Percentiles rank a stretch among this genome's conserved stretches.
phyloP scores from a whole-genome alignment of 2,113 vertebrate genomes.

The Neolamprologus ventralis region DNA sequence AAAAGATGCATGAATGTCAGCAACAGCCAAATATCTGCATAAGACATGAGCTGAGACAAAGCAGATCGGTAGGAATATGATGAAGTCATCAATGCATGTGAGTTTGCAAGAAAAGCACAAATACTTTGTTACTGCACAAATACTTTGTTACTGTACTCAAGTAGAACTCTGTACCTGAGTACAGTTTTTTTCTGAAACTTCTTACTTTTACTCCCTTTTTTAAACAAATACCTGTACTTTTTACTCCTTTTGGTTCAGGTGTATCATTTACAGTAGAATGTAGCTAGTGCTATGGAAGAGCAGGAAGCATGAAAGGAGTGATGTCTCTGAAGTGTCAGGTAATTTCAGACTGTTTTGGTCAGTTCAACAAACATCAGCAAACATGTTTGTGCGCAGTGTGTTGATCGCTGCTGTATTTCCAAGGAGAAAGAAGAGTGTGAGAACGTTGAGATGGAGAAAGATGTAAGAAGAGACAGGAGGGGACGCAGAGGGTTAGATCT shows the following conservation, averaged over 20 bases:
- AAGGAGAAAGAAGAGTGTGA: not conserved
- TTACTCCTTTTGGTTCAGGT: not conserved
- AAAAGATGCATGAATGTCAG: not conserved
- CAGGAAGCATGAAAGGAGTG: not conserved
- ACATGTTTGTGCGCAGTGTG: not conserved
- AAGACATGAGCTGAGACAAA: not conserved
- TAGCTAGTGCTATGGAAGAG: not conserved
- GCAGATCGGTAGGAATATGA: rapidly evolving
- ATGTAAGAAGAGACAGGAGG: not conserved
- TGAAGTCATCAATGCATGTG: not conserved
- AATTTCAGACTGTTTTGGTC: too few relatives aligned
- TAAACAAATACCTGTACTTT: not conserved
- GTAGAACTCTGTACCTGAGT: not conserved
- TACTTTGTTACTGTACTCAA: not conserved
- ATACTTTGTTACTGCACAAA: not conserved
- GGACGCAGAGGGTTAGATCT: not conserved
- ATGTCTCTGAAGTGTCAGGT: not conserved
- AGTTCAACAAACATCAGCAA: not conserved
- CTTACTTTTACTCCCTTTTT: not conserved
- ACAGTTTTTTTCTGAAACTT: not conserved
- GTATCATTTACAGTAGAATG: not conserved
- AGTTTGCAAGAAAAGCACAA: not conserved
- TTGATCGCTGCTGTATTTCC: not conserved
- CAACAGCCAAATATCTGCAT: not conserved
- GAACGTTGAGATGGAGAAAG: not conserved